Base-by-base conservation (phyloP, 2,888 invertebrate genomes). In the Drosophila villosipedis region DNA sequence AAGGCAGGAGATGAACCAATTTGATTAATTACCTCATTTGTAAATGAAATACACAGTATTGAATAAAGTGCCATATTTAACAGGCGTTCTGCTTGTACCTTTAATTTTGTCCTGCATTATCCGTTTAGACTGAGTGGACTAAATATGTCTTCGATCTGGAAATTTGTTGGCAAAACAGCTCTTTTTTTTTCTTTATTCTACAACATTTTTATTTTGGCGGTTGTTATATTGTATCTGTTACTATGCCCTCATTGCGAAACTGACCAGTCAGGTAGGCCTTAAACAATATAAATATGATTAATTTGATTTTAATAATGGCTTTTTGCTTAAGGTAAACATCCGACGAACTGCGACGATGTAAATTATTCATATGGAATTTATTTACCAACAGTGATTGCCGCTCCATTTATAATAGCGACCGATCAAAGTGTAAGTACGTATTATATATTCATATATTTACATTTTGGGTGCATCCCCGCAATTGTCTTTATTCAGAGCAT, bases 231-330 rank as follows among this genome's bases (percentile, higher is more conserved):
- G 1, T 49, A 60, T 33, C n/a, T 39, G 19, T 16, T 59, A 3
- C 43, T 52, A 1, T 78, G 74, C 52, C 70, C 74, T 25, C 67
- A 70, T 14, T 78, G 78, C 54, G 25, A 28, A 14, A n/a, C 22
- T 12, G 47, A 22, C 10, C 28, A 1, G 0, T 10, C 54, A 31
- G 50, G 66, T 68, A 68, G 37, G 19, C 2, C 31, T 14, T 19
- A 4, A 22, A 3, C 1, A 39, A 10, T n/a, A 28, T 6, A 28
- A 33, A 50, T 28, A 10, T 19, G n/a, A 47, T 30, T 16, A 43
- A 58, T 54, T 61, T 1, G 2, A n/a, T 22, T 58, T 53, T 53
- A 37, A 43, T 47, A 16, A 14, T 16, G 3, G 5, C 22, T 16
- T 16, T 16, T 16, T 30, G 3, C 7, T 12, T 14, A 25, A 73